Conservation (phyloP, 2,113 vertebrate species). For the Pao palembangensis region DNA sequence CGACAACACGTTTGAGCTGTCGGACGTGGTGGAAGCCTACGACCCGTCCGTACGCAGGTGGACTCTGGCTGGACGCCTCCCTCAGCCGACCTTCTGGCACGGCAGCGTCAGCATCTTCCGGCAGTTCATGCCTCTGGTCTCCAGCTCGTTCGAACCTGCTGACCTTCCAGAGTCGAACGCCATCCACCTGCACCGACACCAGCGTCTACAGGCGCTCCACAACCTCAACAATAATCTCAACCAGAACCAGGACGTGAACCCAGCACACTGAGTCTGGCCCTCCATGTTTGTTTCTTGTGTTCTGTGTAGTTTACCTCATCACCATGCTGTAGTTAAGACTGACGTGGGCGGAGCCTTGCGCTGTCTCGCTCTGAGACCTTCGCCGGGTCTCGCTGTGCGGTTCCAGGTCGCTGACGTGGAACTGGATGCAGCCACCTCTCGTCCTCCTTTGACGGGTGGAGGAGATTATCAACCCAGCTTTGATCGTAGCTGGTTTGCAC, state of each 20-base stretch:
- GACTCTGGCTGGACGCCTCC: slow-evolving; percentile 82
- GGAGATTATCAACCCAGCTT: neutral
- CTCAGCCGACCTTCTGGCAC: slow-evolving; percentile 97
- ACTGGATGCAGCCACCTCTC: no score
- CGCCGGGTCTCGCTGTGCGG: neutral
- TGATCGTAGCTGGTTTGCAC: no score
- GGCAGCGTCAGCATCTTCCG: slow-evolving; percentile 98
- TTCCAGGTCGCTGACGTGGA: neutral
- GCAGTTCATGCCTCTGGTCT: slow-evolving; percentile 93
- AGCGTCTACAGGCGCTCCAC: slow-evolving; percentile 68
- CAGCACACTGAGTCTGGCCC: slow-evolving; percentile 70
- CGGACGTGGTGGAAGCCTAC: slow-evolving; percentile 87
- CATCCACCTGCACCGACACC: slow-evolving; percentile 77
- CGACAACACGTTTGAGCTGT: slow-evolving; percentile 94
- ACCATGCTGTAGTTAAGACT: slow-evolving; percentile 5
- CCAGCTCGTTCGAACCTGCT: slow-evolving; percentile 69
- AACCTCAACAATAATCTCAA: slow-evolving; percentile 79
- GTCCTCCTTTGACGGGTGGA: no score
- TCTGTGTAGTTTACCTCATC: slow-evolving; percentile 39
- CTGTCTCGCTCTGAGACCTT: neutral
- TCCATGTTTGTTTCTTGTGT: neutral
- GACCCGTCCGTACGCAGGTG: slow-evolving; percentile 79
- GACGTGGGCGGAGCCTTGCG: neutral
- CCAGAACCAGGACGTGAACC: slow-evolving; percentile 80
- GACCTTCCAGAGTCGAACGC: slow-evolving; percentile 73